Conservation (phyloP, 23 tunicate species). For the Trididemnum nubilum region DNA sequence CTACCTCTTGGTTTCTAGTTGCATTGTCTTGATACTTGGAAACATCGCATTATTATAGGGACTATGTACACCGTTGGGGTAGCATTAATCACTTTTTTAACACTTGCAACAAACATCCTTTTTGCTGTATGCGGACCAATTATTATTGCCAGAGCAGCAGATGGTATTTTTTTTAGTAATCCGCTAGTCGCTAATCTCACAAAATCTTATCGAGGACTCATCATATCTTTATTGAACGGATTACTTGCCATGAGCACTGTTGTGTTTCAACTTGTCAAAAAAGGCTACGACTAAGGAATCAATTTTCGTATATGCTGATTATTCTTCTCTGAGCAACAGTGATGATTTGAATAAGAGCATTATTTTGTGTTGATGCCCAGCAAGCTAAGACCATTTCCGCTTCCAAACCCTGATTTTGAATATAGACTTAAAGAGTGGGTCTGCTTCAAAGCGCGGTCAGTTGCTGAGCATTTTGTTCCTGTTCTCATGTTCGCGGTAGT, state of each 20-base stretch:
- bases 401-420: too few relatives aligned
- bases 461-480: too few relatives aligned
- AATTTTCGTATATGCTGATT: neutral
- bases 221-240: conserved; percentile 17
- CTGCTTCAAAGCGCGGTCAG: too few relatives aligned
- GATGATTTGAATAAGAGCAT: too few relatives aligned
- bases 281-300: conserved; percentile 5
- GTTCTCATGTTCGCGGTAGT: too few relatives aligned
- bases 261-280: conserved; percentile 25
- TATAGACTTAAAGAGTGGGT: too few relatives aligned
- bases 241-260: conserved; percentile 23
- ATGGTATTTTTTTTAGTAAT: conserved; percentile 12
- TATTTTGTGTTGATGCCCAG: too few relatives aligned
- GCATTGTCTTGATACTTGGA: neutral
- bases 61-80: neutral
- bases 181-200: conserved; percentile 26
- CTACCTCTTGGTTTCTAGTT: neutral
- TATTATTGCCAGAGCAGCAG: neutral
- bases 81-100: neutral
- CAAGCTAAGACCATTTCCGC: too few relatives aligned
- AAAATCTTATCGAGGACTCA: neutral
- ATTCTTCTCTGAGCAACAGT: neutral
- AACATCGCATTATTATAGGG: neutral
- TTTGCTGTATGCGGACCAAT: conserved; percentile 25
- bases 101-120: neutral